A percentile compares a stretch with the other conserved stretches of the same genome.
Conservation (phyloP, 2,888 invertebrate species). For the Pyralis farinalis region DNA sequence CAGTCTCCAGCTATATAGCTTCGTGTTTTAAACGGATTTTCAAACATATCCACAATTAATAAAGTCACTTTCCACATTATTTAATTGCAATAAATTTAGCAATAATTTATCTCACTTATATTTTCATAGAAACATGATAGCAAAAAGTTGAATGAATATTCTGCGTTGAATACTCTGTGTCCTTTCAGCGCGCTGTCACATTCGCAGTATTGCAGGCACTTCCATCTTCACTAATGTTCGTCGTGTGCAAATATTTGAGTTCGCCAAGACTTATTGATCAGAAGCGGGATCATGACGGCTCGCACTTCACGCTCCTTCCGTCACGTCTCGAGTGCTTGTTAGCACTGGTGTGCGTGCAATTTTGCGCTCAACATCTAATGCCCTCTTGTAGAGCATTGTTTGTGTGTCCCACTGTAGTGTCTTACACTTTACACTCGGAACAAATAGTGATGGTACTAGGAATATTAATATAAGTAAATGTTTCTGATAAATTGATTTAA, state of each 20-base stretch:
- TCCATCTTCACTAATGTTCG: conserved; percentile 57
- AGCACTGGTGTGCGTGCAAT: conserved; percentile 44
- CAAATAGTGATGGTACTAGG: no score
- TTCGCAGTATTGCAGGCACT: conserved; percentile 39
- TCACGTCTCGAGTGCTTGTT: conserved; percentile 71
- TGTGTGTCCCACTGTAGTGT: conserved; percentile 9
- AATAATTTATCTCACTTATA: no score
- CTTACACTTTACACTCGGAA: no score
- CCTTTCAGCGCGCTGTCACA: conserved; percentile 19
- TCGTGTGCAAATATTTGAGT: conserved; percentile 74
- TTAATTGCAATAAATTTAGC: no score
- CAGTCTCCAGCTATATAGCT: no score
- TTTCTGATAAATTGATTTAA: no score
- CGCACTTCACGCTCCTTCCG: conserved; percentile 54
- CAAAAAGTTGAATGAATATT: background rate
- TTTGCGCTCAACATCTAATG: conserved; percentile 18
- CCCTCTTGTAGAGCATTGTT: conserved; percentile 4
- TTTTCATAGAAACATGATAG: background rate
- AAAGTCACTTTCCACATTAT: no score
- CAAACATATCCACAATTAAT: no score
- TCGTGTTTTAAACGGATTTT: no score
- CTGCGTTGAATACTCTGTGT: conserved; percentile 21
- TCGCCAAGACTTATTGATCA: conserved; percentile 71
- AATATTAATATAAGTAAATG: no score
- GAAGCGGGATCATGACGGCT: conserved; percentile 51